Evolutionary conservation across 2,888 invertebrate species (phyloP), one percentile per base, ranked within the genome.

Genomic region (Scrobipalpa atriplicella): DNA sequence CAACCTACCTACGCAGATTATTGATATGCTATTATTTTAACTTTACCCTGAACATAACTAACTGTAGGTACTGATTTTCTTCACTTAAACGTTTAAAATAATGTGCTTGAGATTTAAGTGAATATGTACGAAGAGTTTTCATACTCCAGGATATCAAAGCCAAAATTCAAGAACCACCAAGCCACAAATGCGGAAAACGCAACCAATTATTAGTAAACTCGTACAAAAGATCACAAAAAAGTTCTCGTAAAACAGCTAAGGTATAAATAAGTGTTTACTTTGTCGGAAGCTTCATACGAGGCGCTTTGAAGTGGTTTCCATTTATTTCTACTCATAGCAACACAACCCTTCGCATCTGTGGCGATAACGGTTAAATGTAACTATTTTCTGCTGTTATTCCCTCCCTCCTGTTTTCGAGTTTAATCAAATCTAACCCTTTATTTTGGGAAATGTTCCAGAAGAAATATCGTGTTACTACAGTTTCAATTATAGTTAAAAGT

Each of bases 241-340:
- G 76, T 83, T 86, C 86, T 80, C 83, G 80, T 85, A 86, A 87
- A 85, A 84, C 83, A 79, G 72, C 77, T 74, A 77, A 81, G 81
- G 83, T 84, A 84, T 84, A 84, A 85, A 85, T 81, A 84, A 87
- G 84, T 87, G 86, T 89, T 89, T 86, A 84, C 88, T 88, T 84
- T 86, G 85, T 85, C 81, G 83, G 82, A 76, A 79, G 81, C 78
- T 80, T 80, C 79, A 78, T 71, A 77, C 79, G 58, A 81, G 76
- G 71, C 72, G 77, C 83, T 89, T 89, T 91, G 89, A 91, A 91
- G 91, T 90, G 90, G 90, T 80, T 84, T 85, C 81, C 84, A 87
- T 87, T 84, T 85, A 82, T 85, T 84, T 81, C 81, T 84, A 79
- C 54, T 47, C 47, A 47, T 65, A 51, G 43, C 47, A 36, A 62